These are phyloP conservation scores for Hirundichthys speculiger DNA, from an alignment of 2,113 vertebrate species.

Conservation along the genomic window DNA sequence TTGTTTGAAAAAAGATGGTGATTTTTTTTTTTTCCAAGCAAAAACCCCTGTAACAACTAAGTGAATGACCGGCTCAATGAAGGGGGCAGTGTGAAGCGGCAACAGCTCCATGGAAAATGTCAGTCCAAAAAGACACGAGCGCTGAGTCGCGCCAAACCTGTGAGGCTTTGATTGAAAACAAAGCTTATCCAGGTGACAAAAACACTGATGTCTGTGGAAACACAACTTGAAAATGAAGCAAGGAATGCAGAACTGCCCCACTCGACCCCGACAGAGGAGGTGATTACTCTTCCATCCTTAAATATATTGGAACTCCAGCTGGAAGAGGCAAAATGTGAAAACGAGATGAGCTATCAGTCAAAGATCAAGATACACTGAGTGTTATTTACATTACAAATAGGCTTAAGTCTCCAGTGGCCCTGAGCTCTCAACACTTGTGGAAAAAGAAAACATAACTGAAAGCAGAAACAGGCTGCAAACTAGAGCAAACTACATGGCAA, in stretches of 20 bases:
- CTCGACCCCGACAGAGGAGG: constrained; percentile 25
- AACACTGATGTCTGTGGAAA: constrained; percentile 24
- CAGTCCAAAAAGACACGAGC: not conserved
- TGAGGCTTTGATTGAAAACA: not conserved
- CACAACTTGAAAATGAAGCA: constrained; percentile 22
- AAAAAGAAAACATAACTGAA: constrained; percentile 4
- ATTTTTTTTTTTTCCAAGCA: constrained; percentile 36
- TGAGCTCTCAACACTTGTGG: not conserved
- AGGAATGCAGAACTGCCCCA: constrained; percentile 41
- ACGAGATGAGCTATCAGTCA: not conserved
- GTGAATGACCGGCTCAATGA: constrained; percentile 15
- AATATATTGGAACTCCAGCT: not conserved
- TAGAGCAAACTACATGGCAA: not conserved
- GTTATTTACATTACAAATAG: constrained; percentile 16
- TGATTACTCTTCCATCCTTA: constrained; percentile 41
- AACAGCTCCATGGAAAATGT: constrained; percentile 5
- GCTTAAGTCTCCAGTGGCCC: not conserved
- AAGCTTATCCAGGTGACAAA: constrained; percentile 39
- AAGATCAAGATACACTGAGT: not conserved
- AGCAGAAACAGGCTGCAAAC: not conserved
- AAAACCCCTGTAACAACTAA: constrained; percentile 14
- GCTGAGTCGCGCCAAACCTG: constrained; percentile 18
- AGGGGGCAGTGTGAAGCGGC: constrained; percentile 11
- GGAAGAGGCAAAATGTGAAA: constrained; percentile 11
- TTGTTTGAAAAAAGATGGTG: constrained; percentile 14